Evolutionary conservation across 2,113 vertebrate genomes (phyloP), one percentile per base, ranked within the genome.

Genomic region (Kobus ellipsiprymnus): DNA sequence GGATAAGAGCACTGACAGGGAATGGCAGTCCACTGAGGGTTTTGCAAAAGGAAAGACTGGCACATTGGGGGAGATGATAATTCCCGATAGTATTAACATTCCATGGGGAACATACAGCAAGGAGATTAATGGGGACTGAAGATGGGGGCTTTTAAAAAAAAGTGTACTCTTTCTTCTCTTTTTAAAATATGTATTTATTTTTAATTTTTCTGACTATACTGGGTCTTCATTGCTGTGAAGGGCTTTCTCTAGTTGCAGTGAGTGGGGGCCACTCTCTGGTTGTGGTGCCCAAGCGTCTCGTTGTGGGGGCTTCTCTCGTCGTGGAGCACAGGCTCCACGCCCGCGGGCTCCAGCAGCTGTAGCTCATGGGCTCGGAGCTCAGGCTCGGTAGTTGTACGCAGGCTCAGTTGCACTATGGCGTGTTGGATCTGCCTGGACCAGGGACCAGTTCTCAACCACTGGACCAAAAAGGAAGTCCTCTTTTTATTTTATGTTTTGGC

Each of bases 221-320:
- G 40, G 23, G 71, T 44, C 40, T 27, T 77, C 40, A 14, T 15
- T 44, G 40, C 40, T 44, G 71, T 44, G 40, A 27, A 44, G 23
- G 71, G 40, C 40, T 44, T 77, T 77, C 40, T 77, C 23, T 27
- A 14, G 23, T 14, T 44, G 71, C 71, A 14, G 36, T 7, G 36
- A 77, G 71, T 7, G 12, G 12, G 5, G 36, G 71, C 71, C 7
- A 1, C 71, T 40, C 36, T 74, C 71, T 3, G 7, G 21, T 14
- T 14, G 5, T 1, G 6, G 12, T 27, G 71, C 71, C 27, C 71
- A 44, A 13, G 71, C 36, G 44, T 77, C 71, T 44, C 23, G 0
- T 14, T 3, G 6, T 40, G 21, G 36, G 5, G 36, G 71, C 36
- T 13, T 44, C 36, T 44, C 36, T 44, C 36, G 0, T 25, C 7